Conservation (phyloP, 2,113 vertebrate species). For the Heliornis fulica region DNA sequence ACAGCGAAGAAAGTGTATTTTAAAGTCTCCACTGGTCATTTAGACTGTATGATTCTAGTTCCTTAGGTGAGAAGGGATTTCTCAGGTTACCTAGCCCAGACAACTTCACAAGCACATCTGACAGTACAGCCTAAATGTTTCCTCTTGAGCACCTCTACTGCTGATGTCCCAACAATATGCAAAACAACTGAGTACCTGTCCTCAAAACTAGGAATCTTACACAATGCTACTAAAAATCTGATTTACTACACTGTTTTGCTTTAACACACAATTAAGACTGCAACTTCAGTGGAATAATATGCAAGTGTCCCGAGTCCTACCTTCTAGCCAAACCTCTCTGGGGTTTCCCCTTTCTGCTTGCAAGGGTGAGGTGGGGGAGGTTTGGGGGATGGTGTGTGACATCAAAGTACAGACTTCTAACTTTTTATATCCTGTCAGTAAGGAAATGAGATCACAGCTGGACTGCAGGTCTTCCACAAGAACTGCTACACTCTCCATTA, state of each 20-base stretch:
- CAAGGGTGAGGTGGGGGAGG: too few relatives aligned
- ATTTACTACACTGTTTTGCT: not conserved
- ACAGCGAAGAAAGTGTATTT: not conserved
- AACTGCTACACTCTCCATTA: not conserved
- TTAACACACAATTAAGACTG: not conserved
- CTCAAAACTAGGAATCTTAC: not conserved
- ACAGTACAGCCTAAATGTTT: not conserved
- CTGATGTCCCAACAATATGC: not conserved
- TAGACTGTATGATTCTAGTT: not conserved
- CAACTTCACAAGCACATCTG: fast-evolving
- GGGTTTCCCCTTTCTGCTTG: too few relatives aligned
- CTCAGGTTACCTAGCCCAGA: not conserved
- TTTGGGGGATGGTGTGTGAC: too few relatives aligned
- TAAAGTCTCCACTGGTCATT: not conserved
- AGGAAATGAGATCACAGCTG: not conserved
- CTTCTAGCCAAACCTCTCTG: not conserved
- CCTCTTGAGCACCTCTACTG: not conserved
- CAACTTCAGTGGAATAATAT: not conserved
- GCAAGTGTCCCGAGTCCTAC: fast-evolving
- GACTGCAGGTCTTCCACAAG: not conserved
- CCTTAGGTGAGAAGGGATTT: not conserved
- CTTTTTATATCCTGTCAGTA: not conserved
- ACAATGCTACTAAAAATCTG: not conserved
- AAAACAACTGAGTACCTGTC: not conserved
- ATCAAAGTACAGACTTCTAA: not conserved